phyloP scores from a whole-genome alignment of 2,113 vertebrate species.

The Chaetorhynchus papuensis region DNA sequence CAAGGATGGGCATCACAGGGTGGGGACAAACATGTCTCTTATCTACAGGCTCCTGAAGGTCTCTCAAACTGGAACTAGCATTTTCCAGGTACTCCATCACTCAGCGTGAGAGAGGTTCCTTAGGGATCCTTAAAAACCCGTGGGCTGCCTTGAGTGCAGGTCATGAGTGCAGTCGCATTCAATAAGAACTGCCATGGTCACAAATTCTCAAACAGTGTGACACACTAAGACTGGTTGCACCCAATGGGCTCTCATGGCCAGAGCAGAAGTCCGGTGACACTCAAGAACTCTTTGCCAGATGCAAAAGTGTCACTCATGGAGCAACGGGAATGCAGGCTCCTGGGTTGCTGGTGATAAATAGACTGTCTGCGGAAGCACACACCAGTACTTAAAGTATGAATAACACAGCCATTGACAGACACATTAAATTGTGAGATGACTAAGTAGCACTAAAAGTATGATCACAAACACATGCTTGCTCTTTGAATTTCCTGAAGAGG shows the following conservation, averaged over 20 bases:
- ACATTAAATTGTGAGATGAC: background rate
- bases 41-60: background rate
- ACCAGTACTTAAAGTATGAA: background rate
- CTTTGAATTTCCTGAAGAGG: background rate
- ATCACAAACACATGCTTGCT: background rate
- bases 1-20: fast-evolving
- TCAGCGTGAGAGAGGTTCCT: background rate
- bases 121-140: background rate
- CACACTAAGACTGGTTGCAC: background rate
- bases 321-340: background rate
- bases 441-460: background rate
- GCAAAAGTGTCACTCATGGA: background rate
- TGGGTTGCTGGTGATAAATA: background rate
- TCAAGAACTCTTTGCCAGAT: background rate
- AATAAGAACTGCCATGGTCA: background rate
- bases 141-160: background rate
- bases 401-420: background rate
- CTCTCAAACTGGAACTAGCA: background rate
- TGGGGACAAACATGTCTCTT: fast-evolving
- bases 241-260: background rate
- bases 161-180: background rate
- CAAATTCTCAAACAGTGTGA: background rate
- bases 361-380: background rate
- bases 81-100: background rate
- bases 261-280: fast-evolving